phyloP scores from a whole-genome alignment of 37 sponge, comb jelly and placozoan genomes.

The Cladorhizidae sp. region DNA sequence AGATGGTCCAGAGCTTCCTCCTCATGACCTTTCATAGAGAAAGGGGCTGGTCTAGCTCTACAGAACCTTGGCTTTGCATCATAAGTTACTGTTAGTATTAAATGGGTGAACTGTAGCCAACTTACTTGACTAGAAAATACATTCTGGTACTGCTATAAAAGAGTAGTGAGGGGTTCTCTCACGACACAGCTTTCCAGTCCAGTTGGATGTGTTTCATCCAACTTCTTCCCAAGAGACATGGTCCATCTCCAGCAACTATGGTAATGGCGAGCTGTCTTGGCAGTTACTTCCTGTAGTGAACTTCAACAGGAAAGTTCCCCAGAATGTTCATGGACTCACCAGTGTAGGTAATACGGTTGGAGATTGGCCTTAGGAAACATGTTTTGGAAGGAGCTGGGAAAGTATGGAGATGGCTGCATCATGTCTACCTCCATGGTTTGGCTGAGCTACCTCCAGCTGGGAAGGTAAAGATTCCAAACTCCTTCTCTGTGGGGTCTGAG shows the following conservation, averaged over 20 bases:
- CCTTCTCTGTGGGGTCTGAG: too few relatives aligned
- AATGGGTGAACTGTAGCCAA: too few relatives aligned
- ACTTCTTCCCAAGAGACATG: not conserved
- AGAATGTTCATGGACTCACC: not conserved
- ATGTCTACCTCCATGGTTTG: not conserved
- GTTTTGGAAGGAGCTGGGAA: not conserved
- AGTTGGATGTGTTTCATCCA: slow-evolving; percentile 1
- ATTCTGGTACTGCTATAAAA: not conserved
- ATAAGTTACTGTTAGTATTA: too few relatives aligned
- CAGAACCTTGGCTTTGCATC: too few relatives aligned
- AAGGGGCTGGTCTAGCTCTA: too few relatives aligned
- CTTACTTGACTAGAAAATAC: too few relatives aligned
- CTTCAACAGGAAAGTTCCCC: not conserved
- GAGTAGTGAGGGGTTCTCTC: not conserved
- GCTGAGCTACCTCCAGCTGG: too few relatives aligned
- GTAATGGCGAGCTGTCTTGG: not conserved
- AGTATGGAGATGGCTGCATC: not conserved
- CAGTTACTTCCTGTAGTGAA: not conserved
- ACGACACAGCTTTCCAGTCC: not conserved
- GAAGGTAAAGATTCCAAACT: too few relatives aligned
- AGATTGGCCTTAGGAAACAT: not conserved
- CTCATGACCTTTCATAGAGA: too few relatives aligned
- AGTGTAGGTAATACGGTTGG: too few relatives aligned
- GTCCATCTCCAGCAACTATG: slow-evolving; percentile 1
- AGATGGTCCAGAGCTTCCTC: too few relatives aligned